Evolutionary conservation across 2,888 invertebrate species (phyloP).

Genomic region (Drosophila colorata): DNA sequence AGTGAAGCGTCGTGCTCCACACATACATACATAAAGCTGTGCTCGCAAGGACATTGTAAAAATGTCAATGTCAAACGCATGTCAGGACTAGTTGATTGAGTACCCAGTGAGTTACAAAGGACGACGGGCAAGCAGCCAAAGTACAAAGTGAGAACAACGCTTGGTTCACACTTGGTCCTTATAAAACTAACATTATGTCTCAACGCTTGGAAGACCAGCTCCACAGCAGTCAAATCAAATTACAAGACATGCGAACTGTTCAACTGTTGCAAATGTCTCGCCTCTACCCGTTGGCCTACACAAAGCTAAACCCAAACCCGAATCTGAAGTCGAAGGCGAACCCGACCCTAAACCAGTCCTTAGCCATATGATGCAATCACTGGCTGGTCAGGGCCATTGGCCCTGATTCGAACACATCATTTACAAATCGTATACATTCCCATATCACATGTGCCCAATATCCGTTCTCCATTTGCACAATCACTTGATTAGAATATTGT

Average conservation of each 20-base stretch:
- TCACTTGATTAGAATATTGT: slow-evolving; percentile 58
- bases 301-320: slow-evolving; percentile 1
- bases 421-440: slow-evolving; percentile 24
- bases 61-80: slow-evolving; percentile 10
- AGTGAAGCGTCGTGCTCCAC: slow-evolving; percentile 10
- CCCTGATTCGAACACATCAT: slow-evolving; percentile 11
- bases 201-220: slow-evolving; percentile 30
- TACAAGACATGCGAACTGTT: slow-evolving; percentile 59
- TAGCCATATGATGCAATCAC: slow-evolving; percentile 27
- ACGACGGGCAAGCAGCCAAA: background rate
- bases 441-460: slow-evolving; percentile 30
- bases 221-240: slow-evolving; percentile 59
- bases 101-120: slow-evolving; percentile 15
- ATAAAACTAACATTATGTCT: slow-evolving; percentile 47
- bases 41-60: slow-evolving; percentile 4
- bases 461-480: slow-evolving; percentile 36
- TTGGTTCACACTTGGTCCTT: slow-evolving; percentile 13
- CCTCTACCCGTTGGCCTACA: slow-evolving; percentile 1
- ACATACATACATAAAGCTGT: background rate
- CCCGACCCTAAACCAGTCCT: slow-evolving; percentile 6
- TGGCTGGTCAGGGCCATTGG: slow-evolving; percentile 6
- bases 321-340: slow-evolving; percentile 2
- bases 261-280: slow-evolving; percentile 60
- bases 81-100: slow-evolving; percentile 28
- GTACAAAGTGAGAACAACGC: background rate